These are phyloP conservation scores for Pangasianodon gigas DNA, from an alignment of 2,113 vertebrate species.

Conservation along the genomic window DNA sequence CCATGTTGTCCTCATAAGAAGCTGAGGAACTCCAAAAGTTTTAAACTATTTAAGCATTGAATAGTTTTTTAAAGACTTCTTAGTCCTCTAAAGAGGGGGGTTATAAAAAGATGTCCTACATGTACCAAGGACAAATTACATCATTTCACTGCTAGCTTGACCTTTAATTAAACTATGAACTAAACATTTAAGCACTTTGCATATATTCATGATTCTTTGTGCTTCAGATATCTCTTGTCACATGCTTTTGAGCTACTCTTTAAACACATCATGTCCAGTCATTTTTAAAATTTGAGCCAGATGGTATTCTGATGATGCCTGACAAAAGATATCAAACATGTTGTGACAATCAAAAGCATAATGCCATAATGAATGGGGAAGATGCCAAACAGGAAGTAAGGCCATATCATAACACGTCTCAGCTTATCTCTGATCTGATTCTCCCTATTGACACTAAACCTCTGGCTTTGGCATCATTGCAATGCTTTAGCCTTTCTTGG, in stretches of 20 bases:
- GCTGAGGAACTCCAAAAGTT: neutral
- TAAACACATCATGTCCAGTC: neutral
- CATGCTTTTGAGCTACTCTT: neutral
- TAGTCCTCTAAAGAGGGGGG: neutral
- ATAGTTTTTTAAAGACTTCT: neutral
- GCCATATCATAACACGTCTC: neutral
- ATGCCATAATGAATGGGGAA: neutral
- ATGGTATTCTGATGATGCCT: neutral
- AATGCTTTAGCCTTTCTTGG: neutral
- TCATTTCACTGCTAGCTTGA: neutral
- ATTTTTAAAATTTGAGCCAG: neutral
- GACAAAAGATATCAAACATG: neutral
- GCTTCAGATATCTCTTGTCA: neutral
- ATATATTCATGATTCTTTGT: neutral
- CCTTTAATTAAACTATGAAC: neutral
- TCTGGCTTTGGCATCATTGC: neutral
- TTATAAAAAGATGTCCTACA: neutral
- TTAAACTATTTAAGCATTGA: neutral
- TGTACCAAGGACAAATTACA: neutral
- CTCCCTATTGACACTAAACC: neutral
- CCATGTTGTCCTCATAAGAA: neutral
- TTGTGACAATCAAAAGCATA: neutral
- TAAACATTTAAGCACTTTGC: neutral
- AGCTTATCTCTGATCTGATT: neutral
- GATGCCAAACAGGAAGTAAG: neutral